Evolutionary conservation across 2,797 vertebrate species (phyloP).

Genomic region (Lagocephalus sceleratus): DNA sequence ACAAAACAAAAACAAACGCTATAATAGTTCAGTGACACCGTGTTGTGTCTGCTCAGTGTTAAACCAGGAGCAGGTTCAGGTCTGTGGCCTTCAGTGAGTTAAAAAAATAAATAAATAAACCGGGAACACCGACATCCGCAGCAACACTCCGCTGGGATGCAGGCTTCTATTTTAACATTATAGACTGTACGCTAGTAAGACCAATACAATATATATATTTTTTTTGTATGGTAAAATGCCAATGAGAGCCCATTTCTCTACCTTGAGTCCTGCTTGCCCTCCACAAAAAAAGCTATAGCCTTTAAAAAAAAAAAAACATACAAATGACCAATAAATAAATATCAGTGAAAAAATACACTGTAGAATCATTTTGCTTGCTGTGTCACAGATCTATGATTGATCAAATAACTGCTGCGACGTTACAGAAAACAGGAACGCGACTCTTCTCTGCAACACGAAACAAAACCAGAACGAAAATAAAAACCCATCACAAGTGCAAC

Average conservation of each 20-base stretch:
- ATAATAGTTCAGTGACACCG: conserved; percentile 36
- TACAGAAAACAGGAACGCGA: conserved; percentile 53
- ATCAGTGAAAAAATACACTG: conserved; percentile 74
- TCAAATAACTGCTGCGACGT: conserved; percentile 63
- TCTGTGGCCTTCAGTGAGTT: conserved; percentile 24
- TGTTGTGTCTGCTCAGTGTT: conserved; percentile 16
- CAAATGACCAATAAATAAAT: conserved; percentile 76
- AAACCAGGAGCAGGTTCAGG: conserved; percentile 25
- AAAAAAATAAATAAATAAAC: conserved; percentile 35
- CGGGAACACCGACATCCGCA: conserved; percentile 12
- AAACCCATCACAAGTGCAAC: conserved; percentile 75
- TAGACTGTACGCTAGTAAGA: conserved; percentile 45
- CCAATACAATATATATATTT: conserved; percentile 47
- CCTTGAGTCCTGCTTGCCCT: conserved; percentile 52
- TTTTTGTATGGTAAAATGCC: conserved; percentile 49
- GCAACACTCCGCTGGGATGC: conserved; percentile 17
- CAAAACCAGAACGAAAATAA: conserved; percentile 20
- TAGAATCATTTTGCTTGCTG: conserved; percentile 61
- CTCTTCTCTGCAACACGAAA: conserved; percentile 54
- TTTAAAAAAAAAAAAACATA: conserved; percentile 38
- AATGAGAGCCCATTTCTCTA: conserved; percentile 41
- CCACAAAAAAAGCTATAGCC: conserved; percentile 44
- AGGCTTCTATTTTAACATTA: conserved; percentile 25
- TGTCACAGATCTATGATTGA: conserved; percentile 68
- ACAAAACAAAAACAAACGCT: no score